phyloP scores from a whole-genome alignment of 2,797 vertebrate genomes.

The Falco berigora region DNA sequence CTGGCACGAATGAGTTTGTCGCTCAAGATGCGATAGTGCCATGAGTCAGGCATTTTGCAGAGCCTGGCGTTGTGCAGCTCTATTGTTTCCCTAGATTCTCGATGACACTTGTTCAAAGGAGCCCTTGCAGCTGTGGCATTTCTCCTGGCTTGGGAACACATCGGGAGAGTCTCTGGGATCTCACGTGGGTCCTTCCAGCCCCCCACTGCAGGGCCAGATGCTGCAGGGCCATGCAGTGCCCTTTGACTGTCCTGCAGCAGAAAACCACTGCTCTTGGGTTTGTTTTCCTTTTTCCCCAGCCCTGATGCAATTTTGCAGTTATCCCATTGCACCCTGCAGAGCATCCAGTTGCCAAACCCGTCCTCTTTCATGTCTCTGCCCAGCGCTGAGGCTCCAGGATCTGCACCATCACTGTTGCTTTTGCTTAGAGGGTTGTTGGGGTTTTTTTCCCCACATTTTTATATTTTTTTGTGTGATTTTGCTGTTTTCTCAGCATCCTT shows the following conservation, averaged over 20 bases:
- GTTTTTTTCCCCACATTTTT: background rate
- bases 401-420: background rate
- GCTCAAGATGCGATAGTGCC: accelerated
- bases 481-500: slow-evolving; percentile 39
- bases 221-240: background rate
- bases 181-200: background rate
- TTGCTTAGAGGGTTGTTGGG: background rate
- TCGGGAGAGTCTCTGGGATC: background rate
- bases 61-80: background rate
- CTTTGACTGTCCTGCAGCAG: background rate
- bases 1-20: background rate
- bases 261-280: background rate
- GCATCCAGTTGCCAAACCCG: background rate
- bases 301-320: background rate
- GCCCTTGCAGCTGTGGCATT: accelerated
- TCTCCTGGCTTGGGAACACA: background rate
- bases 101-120: background rate
- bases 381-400: accelerated
- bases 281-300: background rate
- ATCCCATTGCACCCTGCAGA: background rate
- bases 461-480: background rate
- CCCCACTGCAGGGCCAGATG: background rate
- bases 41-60: background rate
- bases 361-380: background rate
- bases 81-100: background rate